Conservation (phyloP, 2,888 invertebrate species). For the Cecidostiba fungosa region DNA sequence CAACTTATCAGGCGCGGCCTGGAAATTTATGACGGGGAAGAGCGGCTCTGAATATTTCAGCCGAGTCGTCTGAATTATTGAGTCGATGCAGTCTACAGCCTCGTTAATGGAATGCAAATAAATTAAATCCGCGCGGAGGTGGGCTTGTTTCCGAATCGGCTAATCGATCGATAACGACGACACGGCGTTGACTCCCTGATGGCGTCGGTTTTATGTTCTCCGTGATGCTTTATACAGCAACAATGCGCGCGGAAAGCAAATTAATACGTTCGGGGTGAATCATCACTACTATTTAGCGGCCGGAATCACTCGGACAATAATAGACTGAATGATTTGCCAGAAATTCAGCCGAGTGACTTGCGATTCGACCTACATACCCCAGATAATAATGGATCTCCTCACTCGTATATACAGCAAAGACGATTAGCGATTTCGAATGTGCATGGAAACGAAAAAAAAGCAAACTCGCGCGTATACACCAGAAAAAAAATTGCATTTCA, state of each 20-base stretch:
- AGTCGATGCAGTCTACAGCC: slow-evolving; percentile 12
- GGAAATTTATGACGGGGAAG: slow-evolving; percentile 48
- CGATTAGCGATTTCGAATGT: slow-evolving; percentile 6
- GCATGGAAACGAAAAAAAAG: neutral
- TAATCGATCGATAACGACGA: neutral
- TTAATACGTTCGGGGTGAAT: slow-evolving; percentile 36
- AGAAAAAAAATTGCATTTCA: slow-evolving; percentile 6
- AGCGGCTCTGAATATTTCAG: slow-evolving; percentile 38
- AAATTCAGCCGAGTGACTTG: slow-evolving; percentile 39
- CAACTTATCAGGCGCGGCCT: slow-evolving; percentile 45
- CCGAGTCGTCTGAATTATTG: slow-evolving; percentile 38
- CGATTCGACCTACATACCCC: neutral
- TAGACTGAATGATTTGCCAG: neutral
- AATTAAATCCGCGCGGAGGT: neutral
- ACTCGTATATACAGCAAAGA: neutral
- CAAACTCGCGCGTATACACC: neutral
- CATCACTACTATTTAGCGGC: neutral
- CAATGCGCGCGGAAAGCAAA: neutral
- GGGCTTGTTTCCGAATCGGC: neutral
- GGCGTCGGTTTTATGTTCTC: neutral
- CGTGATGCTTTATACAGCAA: neutral
- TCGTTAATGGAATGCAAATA: slow-evolving; percentile 37
- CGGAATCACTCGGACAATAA: slow-evolving; percentile 13
- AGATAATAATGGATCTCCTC: slow-evolving; percentile 23
- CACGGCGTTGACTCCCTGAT: neutral